phyloP scores from a whole-genome alignment of 2,888 invertebrate genomes.

The Melanostoma scalare region DNA sequence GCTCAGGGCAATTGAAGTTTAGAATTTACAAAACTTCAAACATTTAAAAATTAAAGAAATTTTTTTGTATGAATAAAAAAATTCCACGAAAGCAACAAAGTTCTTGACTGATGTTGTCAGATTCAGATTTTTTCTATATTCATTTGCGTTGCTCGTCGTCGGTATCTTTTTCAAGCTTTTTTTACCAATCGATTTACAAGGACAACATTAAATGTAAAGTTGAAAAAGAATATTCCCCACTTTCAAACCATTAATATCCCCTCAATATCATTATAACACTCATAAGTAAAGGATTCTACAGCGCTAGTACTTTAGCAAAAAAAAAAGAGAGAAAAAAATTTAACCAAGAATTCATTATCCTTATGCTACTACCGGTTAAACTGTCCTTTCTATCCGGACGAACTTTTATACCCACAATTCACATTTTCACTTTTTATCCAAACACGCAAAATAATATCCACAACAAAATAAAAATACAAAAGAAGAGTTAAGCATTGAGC shows the following conservation, averaged over 20 bases:
- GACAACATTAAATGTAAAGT: background rate
- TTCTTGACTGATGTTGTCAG: too few relatives aligned
- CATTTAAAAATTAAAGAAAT: too few relatives aligned
- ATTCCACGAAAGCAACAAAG: too few relatives aligned
- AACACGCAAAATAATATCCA: constrained; percentile 40
- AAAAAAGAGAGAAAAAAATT: background rate
- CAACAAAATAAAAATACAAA: constrained; percentile 23
- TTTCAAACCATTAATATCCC: constrained; percentile 18
- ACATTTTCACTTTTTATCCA: constrained; percentile 59
- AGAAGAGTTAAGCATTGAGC: constrained; percentile 23
- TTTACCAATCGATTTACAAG: too few relatives aligned
- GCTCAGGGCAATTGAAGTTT: too few relatives aligned
- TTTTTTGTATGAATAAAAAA: too few relatives aligned
- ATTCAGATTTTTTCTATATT: too few relatives aligned
- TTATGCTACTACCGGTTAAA: constrained; percentile 47
- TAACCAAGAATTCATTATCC: constrained; percentile 44
- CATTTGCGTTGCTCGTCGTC: too few relatives aligned
- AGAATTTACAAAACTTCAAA: too few relatives aligned
- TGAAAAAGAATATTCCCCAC: background rate
- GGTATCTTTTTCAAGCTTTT: too few relatives aligned
- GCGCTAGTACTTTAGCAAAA: background rate
- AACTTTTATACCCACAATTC: constrained; percentile 62
- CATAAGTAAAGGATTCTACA: constrained; percentile 24
- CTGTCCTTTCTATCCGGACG: constrained; percentile 34
- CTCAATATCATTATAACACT: constrained; percentile 6